These are phyloP conservation scores for Coregonus clupeaformis DNA, from an alignment of 2,113 vertebrate genomes.

Conservation along the genomic window DNA sequence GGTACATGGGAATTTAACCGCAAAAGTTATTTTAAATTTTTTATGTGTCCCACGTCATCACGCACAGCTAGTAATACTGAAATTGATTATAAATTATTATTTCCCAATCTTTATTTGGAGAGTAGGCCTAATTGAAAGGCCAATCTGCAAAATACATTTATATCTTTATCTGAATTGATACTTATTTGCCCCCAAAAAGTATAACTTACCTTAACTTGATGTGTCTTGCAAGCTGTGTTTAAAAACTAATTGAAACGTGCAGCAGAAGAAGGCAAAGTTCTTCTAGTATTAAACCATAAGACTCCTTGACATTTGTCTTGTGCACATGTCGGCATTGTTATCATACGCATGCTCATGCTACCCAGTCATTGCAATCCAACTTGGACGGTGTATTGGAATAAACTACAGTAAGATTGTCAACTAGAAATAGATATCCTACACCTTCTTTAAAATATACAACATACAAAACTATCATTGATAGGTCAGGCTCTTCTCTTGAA, in stretches of 20 bases:
- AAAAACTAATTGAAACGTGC: conserved; percentile 25
- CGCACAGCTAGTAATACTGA: neutral
- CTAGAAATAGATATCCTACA: conserved; percentile 18
- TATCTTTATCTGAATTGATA: neutral
- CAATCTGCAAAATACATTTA: neutral
- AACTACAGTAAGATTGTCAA: conserved; percentile 30
- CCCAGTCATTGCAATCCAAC: conserved; percentile 15
- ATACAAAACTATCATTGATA: conserved; percentile 14
- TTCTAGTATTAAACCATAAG: conserved; percentile 41
- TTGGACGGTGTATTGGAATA: conserved; percentile 31
- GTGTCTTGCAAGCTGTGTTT: neutral
- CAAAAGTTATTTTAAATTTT: too few relatives aligned
- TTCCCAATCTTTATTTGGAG: too few relatives aligned
- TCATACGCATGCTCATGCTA: conserved; percentile 38
- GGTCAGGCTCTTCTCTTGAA: conserved; percentile 38
- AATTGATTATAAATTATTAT: neutral
- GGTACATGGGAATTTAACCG: too few relatives aligned
- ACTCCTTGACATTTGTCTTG: neutral
- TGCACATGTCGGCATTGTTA: conserved; percentile 55
- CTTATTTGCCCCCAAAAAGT: neutral
- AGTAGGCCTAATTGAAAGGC: neutral
- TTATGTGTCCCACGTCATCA: too few relatives aligned
- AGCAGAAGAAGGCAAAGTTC: conserved; percentile 34
- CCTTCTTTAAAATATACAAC: conserved; percentile 31
- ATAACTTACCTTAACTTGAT: neutral